Base-by-base conservation (phyloP, 2,888 invertebrate genomes). In the Sthenelais limicola region DNA sequence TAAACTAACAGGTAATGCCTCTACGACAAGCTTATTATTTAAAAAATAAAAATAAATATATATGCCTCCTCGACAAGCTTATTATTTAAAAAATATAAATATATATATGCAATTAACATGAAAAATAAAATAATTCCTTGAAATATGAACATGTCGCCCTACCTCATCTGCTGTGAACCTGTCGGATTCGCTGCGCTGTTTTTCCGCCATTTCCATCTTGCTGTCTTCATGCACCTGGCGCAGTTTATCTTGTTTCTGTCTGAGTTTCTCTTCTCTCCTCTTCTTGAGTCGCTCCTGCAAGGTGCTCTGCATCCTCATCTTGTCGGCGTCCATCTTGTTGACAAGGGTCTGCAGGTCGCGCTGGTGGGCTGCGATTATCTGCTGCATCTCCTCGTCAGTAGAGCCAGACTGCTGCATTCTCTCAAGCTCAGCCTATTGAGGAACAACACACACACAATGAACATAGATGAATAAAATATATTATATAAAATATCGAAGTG, bases 311-410 rank as follows among this genome's bases (percentile, higher is more conserved):
- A 84, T 84, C 35, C 86, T 78, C 58, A 86, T 76, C 43, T 79
- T 78, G 78, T 86, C 85, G 0, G 85, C 85, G 30, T 85, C 85
- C 77, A 86, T 82, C 77, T 81, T 83, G 78, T 82, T 83, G 69
- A 82, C 77, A 32, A 85, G 78, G 49, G 78, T 82, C 75, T 85
- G 81, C 21, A 83, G 76, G 71, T 84, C 83, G 62, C 78, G 77
- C 74, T 85, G 81, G 69, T 85, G 83, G 58, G 84, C 84, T 18
- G 81, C 81, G 18, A 85, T 75, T 47, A 86, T 76, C 21, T 80
- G 77, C 38, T 82, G 79, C 76, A 84, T 83, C 35, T 84, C 84
- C 49, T 83, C 82, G 69, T 83, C 80, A 62, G 80, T 80, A 24
- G 82, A 83, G 49, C 86, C 85, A 28, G 80, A 74, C 3, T 78